Conservation (phyloP, 2,888 invertebrate genomes). For the Sympetrum striolatum region DNA sequence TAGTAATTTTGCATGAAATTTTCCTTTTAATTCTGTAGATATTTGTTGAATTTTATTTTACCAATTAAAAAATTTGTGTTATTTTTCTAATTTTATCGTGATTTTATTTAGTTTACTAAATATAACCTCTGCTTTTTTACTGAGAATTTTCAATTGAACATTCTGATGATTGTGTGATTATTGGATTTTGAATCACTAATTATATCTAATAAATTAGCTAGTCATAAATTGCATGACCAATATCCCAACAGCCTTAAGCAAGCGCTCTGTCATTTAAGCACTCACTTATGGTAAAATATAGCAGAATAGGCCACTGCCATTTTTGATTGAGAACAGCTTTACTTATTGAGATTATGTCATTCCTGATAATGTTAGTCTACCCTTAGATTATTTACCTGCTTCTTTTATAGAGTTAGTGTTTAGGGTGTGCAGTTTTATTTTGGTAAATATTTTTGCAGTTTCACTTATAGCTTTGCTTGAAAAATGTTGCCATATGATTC, state of each 20-base stretch:
- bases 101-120: constrained; percentile 30
- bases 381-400: no score
- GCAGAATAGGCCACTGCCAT: no score
- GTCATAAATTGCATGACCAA: constrained; percentile 43
- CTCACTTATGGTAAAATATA: not conserved
- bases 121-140: constrained; percentile 45
- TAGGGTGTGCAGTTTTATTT: no score
- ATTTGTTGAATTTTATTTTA: not conserved
- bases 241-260: constrained; percentile 9
- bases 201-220: constrained; percentile 39
- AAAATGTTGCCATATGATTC: no score
- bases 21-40: constrained; percentile 50
- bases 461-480: no score
- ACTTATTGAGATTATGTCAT: no score
- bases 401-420: no score
- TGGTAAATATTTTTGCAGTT: no score
- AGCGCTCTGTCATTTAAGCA: not conserved
- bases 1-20: constrained; percentile 2
- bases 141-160: constrained; percentile 47
- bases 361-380: no score
- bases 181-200: constrained; percentile 44
- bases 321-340: no score
- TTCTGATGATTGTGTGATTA: constrained; percentile 48
- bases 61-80: constrained; percentile 44
- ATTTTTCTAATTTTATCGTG: constrained; percentile 48